Evolutionary conservation across 1,140 invertebrate genomes (phyloP).

Genomic region (Cherax destructor): DNA sequence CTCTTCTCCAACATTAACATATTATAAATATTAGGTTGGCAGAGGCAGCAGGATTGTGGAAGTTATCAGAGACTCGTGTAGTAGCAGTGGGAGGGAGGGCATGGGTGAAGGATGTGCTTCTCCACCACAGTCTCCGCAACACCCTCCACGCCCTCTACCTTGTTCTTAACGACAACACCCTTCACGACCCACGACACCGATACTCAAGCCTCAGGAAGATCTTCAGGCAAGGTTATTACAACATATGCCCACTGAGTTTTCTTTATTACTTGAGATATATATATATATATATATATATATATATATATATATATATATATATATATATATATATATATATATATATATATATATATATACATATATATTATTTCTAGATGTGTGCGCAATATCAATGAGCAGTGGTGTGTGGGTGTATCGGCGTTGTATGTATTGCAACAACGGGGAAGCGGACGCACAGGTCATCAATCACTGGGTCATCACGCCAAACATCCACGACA

Average conservation of each 20-base stretch:
- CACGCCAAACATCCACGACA: background rate
- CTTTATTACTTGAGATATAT: background rate
- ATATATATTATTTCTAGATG: no score
- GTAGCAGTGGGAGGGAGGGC: background rate
- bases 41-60: no score
- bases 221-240: background rate
- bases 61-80: background rate
- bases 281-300: conserved; percentile 8
- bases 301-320: conserved; percentile 12
- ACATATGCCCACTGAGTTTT: no score
- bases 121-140: background rate
- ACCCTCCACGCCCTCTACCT: background rate
- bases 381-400: background rate
- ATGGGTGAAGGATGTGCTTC: background rate
- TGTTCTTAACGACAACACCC: background rate
- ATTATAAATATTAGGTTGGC: no score
- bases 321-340: conserved; percentile 12
- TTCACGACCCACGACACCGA: background rate
- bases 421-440: background rate
- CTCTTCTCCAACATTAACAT: no score
- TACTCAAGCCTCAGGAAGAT: background rate
- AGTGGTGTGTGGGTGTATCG: background rate
- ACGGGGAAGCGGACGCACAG: background rate
- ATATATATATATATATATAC: no score
- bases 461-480: background rate